These are phyloP conservation scores for Pandion haliaetus DNA, from an alignment of 2,113 vertebrate genomes.

Conservation along the genomic window DNA sequence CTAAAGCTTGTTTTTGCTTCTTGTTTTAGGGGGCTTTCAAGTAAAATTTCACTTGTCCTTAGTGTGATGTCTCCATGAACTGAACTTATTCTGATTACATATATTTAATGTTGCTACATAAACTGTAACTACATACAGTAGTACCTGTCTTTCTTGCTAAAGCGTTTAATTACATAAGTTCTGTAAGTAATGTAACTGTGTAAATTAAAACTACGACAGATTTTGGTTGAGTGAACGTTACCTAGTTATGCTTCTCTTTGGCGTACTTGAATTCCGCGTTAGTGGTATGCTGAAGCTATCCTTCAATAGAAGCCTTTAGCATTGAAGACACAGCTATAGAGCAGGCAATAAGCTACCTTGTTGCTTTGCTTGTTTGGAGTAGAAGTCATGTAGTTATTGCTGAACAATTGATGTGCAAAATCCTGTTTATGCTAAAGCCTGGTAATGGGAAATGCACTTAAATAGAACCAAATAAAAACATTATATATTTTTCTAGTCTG, in stretches of 20 bases:
- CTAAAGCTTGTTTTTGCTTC: background rate
- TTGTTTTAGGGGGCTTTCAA: background rate
- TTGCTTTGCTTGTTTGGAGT: background rate
- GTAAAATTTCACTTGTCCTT: background rate
- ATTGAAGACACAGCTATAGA: background rate
- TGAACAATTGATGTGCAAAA: background rate
- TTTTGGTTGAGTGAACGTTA: background rate
- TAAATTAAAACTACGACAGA: background rate
- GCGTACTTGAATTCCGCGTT: accelerated
- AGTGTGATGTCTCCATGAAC: background rate
- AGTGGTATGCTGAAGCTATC: background rate
- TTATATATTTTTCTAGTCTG: background rate
- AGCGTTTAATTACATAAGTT: background rate
- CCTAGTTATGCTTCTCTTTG: background rate
- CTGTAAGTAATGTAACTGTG: background rate
- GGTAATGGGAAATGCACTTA: background rate
- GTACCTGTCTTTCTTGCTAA: background rate
- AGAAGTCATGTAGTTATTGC: background rate
- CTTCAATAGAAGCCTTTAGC: background rate
- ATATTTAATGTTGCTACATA: background rate
- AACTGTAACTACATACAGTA: background rate
- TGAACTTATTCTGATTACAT: background rate
- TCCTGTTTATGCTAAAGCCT: background rate
- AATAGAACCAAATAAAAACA: background rate
- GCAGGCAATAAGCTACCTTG: background rate